These are phyloP conservation scores for Coptodon bakossiorum DNA, from an alignment of 2,113 vertebrate genomes.

Conservation along the genomic window DNA sequence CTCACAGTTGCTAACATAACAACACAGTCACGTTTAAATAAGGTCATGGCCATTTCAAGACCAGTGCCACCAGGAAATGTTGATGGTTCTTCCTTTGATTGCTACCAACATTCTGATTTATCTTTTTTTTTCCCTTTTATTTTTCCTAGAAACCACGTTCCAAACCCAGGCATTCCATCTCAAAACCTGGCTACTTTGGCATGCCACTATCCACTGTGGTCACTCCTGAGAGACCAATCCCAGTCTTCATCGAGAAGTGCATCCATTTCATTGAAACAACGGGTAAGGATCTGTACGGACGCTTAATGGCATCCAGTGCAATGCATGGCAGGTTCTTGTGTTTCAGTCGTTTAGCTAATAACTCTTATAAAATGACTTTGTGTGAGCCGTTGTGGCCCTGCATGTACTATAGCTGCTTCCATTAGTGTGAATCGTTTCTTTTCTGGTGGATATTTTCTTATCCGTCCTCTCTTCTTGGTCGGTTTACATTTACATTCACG, in stretches of 20 bases:
- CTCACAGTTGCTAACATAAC: background rate
- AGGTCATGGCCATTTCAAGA: background rate
- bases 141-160: conserved; percentile 79
- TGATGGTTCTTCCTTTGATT: background rate
- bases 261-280: conserved; percentile 92
- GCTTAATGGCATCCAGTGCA: background rate
- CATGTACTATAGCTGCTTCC: background rate
- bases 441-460: background rate
- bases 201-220: conserved; percentile 81
- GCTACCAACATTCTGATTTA: background rate
- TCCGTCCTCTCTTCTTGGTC: background rate
- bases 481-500: background rate
- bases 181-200: conserved; percentile 94
- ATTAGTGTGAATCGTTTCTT: background rate
- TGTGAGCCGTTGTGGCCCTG: background rate
- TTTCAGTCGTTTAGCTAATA: background rate
- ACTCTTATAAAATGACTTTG: background rate
- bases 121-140: background rate
- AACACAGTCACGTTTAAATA: background rate
- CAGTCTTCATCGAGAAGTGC: conserved; percentile 91
- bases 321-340: background rate
- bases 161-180: conserved; percentile 85
- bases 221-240: conserved; percentile 81
- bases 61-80: background rate
- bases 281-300: conserved; percentile 66